phyloP scores from a whole-genome alignment of 2,797 vertebrate genomes.

The Passerculus sandwichensis region DNA sequence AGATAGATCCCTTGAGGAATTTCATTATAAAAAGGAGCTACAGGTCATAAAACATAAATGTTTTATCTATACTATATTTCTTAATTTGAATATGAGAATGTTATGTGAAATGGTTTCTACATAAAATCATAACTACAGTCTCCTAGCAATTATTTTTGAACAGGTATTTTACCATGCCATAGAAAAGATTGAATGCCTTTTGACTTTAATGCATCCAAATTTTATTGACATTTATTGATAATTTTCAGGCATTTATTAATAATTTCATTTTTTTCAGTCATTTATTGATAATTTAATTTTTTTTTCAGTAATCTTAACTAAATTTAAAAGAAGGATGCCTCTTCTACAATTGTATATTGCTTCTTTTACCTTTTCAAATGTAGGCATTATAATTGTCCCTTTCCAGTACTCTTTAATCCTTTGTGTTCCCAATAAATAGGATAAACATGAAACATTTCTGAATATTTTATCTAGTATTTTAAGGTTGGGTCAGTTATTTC shows the following conservation, averaged over 20 bases:
- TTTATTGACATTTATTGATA: too few species aligned
- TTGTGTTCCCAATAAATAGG: not conserved
- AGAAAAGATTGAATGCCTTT: not conserved
- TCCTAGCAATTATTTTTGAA: not conserved
- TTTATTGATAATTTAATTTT: not conserved
- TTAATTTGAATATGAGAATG: not conserved
- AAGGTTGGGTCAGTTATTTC: not conserved
- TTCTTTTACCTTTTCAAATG: not conserved
- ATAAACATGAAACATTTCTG: not conserved
- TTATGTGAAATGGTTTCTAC: not conserved
- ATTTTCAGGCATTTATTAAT: too few species aligned
- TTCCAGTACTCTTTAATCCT: not conserved
- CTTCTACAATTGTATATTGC: not conserved
- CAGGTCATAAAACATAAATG: not conserved
- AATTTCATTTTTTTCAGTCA: too few species aligned
- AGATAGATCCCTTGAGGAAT: not conserved
- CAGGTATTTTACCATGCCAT: not conserved
- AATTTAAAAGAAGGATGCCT: not conserved
- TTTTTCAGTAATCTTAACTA: not conserved
- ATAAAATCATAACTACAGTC: not conserved
- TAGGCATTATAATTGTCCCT: not conserved
- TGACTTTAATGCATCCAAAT: not conserved
- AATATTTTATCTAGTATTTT: not conserved
- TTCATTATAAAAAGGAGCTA: not conserved
- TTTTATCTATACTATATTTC: not conserved